Percentiles rank a stretch among this genome's conserved stretches.
phyloP scores from a whole-genome alignment of 2,113 vertebrate species.

The Alligator mississippiensis region DNA sequence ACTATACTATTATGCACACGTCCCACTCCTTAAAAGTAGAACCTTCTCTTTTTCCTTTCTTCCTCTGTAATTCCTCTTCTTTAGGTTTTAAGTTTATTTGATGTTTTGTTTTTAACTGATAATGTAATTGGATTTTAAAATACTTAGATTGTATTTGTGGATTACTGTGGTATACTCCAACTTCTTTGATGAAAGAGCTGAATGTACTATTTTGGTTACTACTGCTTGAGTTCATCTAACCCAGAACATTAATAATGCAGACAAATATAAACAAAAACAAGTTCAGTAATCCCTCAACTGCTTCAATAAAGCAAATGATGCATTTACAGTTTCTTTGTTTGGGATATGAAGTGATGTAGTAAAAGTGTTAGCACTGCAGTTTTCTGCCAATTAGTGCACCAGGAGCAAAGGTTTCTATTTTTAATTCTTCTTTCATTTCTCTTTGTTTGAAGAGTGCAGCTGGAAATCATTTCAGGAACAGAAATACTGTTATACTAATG shows the following conservation, averaged over 20 bases:
- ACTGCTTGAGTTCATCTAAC: conserved; percentile 7
- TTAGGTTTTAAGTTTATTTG: background rate
- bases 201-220: background rate
- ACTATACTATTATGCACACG: background rate
- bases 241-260: conserved; percentile 50
- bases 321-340: conserved; percentile 45
- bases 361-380: conserved; percentile 23
- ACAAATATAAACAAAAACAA: conserved; percentile 31
- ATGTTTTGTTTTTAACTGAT: background rate
- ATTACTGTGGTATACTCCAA: conserved; percentile 15
- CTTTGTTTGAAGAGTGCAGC: background rate
- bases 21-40: background rate
- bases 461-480: conserved; percentile 14
- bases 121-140: conserved; percentile 6
- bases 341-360: background rate
- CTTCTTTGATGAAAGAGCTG: background rate
- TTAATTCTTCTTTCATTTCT: conserved; percentile 45
- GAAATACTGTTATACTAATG: conserved; percentile 16
- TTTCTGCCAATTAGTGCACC: conserved; percentile 27
- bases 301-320: conserved; percentile 22
- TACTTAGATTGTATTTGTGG: background rate
- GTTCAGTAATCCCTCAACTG: conserved; percentile 12
- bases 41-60: background rate
- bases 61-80: background rate
- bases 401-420: conserved; percentile 21